phyloP scores from a whole-genome alignment of 2,113 vertebrate species.

The Columba livia region DNA sequence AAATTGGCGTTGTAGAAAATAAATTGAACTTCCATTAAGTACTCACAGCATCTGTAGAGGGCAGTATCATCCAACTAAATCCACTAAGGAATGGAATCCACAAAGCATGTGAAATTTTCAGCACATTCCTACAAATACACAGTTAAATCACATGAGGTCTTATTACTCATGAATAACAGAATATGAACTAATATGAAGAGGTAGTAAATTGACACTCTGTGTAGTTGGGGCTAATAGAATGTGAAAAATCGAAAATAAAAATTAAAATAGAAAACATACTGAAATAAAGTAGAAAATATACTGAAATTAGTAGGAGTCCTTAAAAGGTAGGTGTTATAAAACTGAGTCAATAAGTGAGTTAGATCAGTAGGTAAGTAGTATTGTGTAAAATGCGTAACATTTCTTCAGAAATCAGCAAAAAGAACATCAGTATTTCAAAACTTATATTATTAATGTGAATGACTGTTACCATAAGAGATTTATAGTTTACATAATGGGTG shows the following conservation, averaged over 20 bases:
- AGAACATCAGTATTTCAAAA: not conserved
- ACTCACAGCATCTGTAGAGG: constrained; percentile 68
- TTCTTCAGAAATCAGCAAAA: constrained; percentile 20
- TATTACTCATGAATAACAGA: not conserved
- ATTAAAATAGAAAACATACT: not conserved
- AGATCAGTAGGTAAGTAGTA: not conserved
- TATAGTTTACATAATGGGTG: not conserved
- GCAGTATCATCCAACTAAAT: constrained; percentile 70
- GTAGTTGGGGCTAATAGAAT: not conserved
- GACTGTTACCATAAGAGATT: not conserved
- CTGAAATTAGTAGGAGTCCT: not conserved
- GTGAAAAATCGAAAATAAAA: not conserved
- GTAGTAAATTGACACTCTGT: not conserved
- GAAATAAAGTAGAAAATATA: not conserved
- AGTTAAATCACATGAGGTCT: not conserved
- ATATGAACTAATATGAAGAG: constrained; percentile 2
- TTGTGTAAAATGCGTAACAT: not conserved
- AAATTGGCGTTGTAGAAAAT: not conserved
- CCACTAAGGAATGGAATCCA: not conserved
- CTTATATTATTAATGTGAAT: not conserved
- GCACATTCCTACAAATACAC: not conserved
- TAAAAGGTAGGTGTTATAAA: not conserved
- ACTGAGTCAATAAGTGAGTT: not conserved
- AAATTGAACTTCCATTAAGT: not conserved
- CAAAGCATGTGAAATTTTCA: not conserved